Evolutionary conservation across 1,140 invertebrate genomes (phyloP).

Genomic region (Limonius californicus): DNA sequence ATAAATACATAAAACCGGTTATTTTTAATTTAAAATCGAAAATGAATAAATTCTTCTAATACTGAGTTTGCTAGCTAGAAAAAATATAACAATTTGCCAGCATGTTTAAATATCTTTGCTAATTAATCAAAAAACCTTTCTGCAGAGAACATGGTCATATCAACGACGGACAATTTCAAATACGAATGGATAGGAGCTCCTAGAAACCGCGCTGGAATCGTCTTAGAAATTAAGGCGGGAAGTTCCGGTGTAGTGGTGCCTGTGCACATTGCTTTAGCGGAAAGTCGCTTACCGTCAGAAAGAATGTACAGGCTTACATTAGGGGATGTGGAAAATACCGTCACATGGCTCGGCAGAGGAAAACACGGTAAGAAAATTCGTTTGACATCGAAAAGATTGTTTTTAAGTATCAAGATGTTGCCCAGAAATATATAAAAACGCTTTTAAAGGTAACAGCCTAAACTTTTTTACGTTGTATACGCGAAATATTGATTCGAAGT

Average conservation of each 20-base stretch:
- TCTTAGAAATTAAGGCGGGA: constrained; percentile 54
- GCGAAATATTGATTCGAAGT: no score
- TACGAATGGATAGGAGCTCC: constrained; percentile 61
- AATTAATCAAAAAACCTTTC: no score
- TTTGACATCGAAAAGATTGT: neutral
- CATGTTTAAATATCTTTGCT: no score
- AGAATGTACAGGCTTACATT: constrained; percentile 60
- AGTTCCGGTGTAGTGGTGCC: constrained; percentile 45
- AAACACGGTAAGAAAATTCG: constrained; percentile 53
- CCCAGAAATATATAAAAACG: no score
- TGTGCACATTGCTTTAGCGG: constrained; percentile 55
- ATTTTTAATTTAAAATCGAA: no score
- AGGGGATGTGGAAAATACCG: constrained; percentile 52
- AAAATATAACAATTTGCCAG: no score
- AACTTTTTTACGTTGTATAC: no score
- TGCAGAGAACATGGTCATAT: constrained; percentile 59
- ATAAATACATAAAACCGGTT: no score
- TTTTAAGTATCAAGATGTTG: no score
- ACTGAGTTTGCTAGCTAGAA: no score
- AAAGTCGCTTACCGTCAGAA: constrained; percentile 50
- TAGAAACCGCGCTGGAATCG: constrained; percentile 54
- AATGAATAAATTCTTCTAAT: no score
- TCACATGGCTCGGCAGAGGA: constrained; percentile 58
- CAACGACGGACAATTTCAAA: constrained; percentile 56
- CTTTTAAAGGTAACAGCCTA: no score